Base-by-base conservation (phyloP, 2,888 invertebrate genomes). In the Lamellibrachia columna region DNA sequence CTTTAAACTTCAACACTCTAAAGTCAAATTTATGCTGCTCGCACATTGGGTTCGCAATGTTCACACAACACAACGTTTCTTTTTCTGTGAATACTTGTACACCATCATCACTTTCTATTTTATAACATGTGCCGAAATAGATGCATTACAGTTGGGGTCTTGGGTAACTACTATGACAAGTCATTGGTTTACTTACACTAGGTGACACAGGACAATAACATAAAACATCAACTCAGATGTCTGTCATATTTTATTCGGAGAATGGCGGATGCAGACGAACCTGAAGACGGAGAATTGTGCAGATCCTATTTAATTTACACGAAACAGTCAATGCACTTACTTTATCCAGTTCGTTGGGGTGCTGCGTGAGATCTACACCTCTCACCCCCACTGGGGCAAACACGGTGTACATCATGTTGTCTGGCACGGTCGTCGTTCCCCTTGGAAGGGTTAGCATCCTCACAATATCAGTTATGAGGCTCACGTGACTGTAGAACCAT, bases 311-410 rank as follows among this genome's bases (percentile, higher is more conserved):
- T 40, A 75, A 22, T 22, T n/a, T 22, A 75, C n/a, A 75, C 22
- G n/a, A 75, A n/a, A 22, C 75, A 22, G 75, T 22, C 22, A 75
- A 11, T 60, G 60, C 60, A 15, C 75, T 8, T 53, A 91, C 55
- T 11, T 11, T 22, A 11, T 53, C 11, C 53, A 91, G 53, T 15
- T 55, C 15, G n/a, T 53, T 22, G n/a, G 53, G 9, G 40, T 55
- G 15, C n/a, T 53, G 53, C 6, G 40, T 53, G 22, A 91, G 40
- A 55, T 91, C 40, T 53, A 40, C 11, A 28, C 52, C 58, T 52
- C 58, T 52, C 28, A 93, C 93, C 53, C 52, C 53, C 52, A 40
- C 92, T 40, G 96, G 96, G 0, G 95, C 95, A 94, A 96, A 96
- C 2, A 96, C 94, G 8, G 95, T 96, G 90, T 91, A 92, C 91